A percentile compares a stretch with the other conserved stretches of the same genome.
Conservation (phyloP, 2,113 vertebrate species). For the Myotis lucifugus region DNA sequence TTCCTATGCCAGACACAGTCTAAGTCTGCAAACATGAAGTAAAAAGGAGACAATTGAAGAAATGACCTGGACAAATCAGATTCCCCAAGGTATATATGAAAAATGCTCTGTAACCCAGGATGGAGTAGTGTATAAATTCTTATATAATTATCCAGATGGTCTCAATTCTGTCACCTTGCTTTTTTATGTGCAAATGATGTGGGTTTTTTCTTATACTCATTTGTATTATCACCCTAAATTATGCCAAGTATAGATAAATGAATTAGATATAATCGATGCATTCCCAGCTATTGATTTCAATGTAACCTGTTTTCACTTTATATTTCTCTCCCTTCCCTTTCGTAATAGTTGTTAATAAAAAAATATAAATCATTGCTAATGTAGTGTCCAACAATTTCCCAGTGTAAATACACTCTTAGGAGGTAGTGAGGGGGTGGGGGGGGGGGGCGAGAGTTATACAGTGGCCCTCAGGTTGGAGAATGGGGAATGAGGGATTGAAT, state of each 20-base stretch:
- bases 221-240: conserved; percentile 17
- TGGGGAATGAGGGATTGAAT: background rate
- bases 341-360: background rate
- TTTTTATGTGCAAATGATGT: background rate
- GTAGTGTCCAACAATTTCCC: background rate
- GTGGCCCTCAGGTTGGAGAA: background rate
- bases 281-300: background rate
- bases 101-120: background rate
- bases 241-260: conserved; percentile 2
- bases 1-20: background rate
- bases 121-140: background rate
- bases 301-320: background rate
- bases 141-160: background rate
- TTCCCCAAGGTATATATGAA: background rate
- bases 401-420: background rate
- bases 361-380: background rate
- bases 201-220: background rate
- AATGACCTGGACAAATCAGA: background rate
- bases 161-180: background rate
- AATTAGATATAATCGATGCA: background rate
- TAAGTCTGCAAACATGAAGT: background rate
- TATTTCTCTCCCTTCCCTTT: background rate
- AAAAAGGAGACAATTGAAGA: background rate
- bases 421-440: fast-evolving
- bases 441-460: fast-evolving